Evolutionary conservation across 2,888 invertebrate species (phyloP), one percentile per base, ranked within the genome.

Genomic region (Amitus sp.): DNA sequence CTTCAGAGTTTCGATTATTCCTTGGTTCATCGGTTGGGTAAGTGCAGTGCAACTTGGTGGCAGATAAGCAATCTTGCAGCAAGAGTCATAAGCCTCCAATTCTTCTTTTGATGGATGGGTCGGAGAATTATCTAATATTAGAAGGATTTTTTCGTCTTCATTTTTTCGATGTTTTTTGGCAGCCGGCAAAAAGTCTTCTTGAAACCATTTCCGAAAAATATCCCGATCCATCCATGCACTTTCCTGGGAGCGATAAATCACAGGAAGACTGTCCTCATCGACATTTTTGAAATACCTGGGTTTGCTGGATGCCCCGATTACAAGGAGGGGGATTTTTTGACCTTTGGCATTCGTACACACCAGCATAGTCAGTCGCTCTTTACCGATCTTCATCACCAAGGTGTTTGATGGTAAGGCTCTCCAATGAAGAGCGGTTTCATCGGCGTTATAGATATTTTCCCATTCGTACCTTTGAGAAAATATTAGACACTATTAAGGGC

Each of bases 251-350:
- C 55, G 54, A 37, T 71, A 70, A 9, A 47, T 27, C 3, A 73
- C 56, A 19, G 69, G 70, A 19, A 72, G 48, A 1, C 20, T 30
- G 7, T 33, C 33, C n/a, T n/a, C n/a, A n/a, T n/a, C n/a, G 5
- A 69, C 45, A 46, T 69, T 67, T 56, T 70, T 71, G 40, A 73
- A 73, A 46, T 68, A 70, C 12, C 69, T 49, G 15, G 72, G 69
- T 15, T 71, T 73, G 52, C 70, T 68, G 5, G 69, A 66, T 61
- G 75, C 75, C 0, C 72, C 73, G 50, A 78, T 69, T 4, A 75
- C 48, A 19, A 73, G 48, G 46, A 75, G 52, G 18, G 34, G 40
- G 33, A 62, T 43, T 17, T 51, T 46, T 13, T 58, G 43, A 6
- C 9, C 48, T 18, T 55, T 73, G 1, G 68, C 68, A 62, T 74